These are phyloP conservation scores for Microcebus griseorufus DNA, from an alignment of 2,113 vertebrate species.

Conservation along the genomic window DNA sequence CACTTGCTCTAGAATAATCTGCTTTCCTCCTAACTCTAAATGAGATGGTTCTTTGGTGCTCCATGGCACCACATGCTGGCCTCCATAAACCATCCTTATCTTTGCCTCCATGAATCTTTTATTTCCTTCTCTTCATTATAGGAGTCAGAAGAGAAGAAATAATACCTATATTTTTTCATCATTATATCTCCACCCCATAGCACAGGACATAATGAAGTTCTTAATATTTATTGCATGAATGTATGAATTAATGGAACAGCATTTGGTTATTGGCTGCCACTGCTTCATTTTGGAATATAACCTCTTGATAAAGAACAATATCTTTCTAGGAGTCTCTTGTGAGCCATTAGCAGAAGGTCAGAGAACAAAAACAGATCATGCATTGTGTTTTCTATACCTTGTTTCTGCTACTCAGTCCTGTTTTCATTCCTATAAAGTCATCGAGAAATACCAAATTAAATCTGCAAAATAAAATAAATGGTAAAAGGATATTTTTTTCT, in stretches of 20 bases:
- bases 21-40: background rate
- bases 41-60: fast-evolving
- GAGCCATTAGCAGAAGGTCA: background rate
- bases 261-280: background rate
- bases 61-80: fast-evolving
- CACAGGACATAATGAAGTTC: background rate
- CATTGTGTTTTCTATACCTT: background rate
- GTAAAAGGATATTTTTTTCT: background rate
- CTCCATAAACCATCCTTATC: background rate
- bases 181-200: background rate
- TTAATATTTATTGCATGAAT: background rate
- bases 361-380: background rate
- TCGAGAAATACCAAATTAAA: background rate
- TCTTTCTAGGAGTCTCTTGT: background rate
- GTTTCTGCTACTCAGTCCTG: background rate
- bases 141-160: background rate
- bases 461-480: background rate
- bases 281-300: background rate
- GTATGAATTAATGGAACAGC: background rate
- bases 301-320: background rate
- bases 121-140: background rate
- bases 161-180: background rate
- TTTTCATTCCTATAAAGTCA: background rate
- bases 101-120: background rate
- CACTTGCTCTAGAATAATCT: background rate